phyloP scores from a whole-genome alignment of 2,797 vertebrate genomes.

The Ctenopoma multispine region DNA sequence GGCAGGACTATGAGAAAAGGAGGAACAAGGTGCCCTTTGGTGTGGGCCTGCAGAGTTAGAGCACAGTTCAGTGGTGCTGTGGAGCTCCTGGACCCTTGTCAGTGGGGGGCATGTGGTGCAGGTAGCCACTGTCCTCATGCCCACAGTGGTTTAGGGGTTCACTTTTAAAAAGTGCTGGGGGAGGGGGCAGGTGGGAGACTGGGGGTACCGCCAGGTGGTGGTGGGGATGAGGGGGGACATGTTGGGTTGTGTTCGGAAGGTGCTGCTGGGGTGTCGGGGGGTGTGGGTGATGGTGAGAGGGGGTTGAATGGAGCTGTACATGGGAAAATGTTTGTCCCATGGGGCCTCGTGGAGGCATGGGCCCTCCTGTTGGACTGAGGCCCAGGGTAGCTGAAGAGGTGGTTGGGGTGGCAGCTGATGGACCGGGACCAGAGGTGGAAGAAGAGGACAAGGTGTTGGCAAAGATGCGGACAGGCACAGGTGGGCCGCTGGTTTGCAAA shows the following conservation, averaged over 20 bases:
- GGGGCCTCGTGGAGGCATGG: constrained; percentile 82
- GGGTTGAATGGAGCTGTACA: constrained; percentile 89
- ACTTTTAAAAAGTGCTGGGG: constrained; percentile 96
- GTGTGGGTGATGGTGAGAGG: constrained; percentile 90
- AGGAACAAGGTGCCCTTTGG: constrained; percentile 51
- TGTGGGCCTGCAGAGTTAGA: constrained; percentile 36
- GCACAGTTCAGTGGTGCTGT: constrained; percentile 89
- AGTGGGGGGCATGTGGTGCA: constrained; percentile 89
- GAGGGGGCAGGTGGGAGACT: constrained; percentile 91
- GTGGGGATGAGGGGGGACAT: constrained; percentile 81
- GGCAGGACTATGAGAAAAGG: constrained; percentile 42
- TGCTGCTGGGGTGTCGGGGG: constrained; percentile 81
- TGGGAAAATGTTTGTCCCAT: constrained; percentile 91
- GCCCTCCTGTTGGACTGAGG: constrained; percentile 81
- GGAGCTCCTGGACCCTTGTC: constrained; percentile 88
- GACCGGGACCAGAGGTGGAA: constrained; percentile 71
- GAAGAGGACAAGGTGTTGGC: constrained; percentile 80
- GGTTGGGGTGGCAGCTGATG: constrained; percentile 65
- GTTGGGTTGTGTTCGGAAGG: constrained; percentile 83
- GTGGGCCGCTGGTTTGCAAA: constrained; percentile 84
- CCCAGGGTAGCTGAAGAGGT: constrained; percentile 83
- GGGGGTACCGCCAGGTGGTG: constrained; percentile 89
- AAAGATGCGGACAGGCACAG: constrained; percentile 84
- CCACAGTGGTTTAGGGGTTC: constrained; percentile 96
- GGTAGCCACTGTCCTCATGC: constrained; percentile 90